Conservation (phyloP, 2,888 invertebrate genomes). For the Lasioglossum figueresi region DNA sequence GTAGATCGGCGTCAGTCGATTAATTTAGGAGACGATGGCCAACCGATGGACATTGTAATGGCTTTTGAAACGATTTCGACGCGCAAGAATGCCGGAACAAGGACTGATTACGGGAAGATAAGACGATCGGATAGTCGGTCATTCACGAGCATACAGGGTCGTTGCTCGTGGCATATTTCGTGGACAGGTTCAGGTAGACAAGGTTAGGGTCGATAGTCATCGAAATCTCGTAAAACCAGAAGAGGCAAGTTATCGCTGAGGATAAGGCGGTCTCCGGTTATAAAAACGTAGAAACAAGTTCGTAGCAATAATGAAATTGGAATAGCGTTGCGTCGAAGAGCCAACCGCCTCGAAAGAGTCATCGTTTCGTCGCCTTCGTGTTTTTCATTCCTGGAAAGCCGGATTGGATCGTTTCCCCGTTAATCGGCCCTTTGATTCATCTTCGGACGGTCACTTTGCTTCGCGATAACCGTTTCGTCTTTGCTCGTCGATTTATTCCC, state of each 20-base stretch:
- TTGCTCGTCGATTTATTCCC: neutral
- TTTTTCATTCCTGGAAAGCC: constrained; percentile 41
- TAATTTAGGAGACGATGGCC: neutral
- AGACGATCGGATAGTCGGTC: constrained; percentile 30
- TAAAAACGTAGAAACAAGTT: constrained; percentile 58
- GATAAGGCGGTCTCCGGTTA: constrained; percentile 34
- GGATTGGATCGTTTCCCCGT: constrained; percentile 1
- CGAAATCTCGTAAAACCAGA: constrained; percentile 57
- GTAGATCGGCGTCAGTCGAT: neutral
- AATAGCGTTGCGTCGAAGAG: constrained; percentile 44
- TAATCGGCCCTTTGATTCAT: constrained; percentile 1
- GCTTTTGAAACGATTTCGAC: neutral
- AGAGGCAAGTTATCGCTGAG: constrained; percentile 47
- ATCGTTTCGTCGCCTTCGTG: constrained; percentile 36
- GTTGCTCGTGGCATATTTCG: constrained; percentile 8
- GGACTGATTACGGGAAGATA: constrained; percentile 36
- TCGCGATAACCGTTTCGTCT: neutral
- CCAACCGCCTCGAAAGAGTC: constrained; percentile 42
- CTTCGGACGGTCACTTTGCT: constrained; percentile 18
- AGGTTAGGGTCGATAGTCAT: constrained; percentile 56
- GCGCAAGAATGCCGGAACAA: constrained; percentile 24
- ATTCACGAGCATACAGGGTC: constrained; percentile 9
- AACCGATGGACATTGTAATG: neutral
- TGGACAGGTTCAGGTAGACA: constrained; percentile 43
- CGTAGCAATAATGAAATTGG: constrained; percentile 55